Percentiles rank a stretch among this genome's conserved stretches.
Conservation (phyloP, 2,113 vertebrate species). For the Macaca nemestrina region DNA sequence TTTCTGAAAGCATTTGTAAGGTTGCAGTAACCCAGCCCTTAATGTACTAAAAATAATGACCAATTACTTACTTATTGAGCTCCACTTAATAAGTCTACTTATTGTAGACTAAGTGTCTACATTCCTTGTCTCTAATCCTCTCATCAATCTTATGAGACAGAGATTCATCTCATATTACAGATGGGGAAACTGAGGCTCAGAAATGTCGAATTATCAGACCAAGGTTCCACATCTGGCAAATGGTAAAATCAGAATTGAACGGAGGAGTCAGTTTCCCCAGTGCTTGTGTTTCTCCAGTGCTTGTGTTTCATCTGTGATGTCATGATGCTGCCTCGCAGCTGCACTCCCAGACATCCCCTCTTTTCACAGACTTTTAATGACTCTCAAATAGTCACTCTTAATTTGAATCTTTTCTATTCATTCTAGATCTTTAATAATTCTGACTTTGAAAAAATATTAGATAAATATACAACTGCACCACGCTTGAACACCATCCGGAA, state of each 20-base stretch:
- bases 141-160: not conserved
- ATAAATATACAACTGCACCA: not conserved
- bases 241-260: not conserved
- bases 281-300: not conserved
- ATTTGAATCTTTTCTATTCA: not conserved
- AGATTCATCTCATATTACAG: not conserved
- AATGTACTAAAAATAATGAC: not conserved
- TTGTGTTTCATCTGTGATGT: not conserved
- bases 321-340: not conserved
- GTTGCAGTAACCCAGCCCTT: not conserved
- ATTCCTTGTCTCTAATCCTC: not conserved
- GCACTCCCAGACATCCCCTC: not conserved
- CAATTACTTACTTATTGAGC: not conserved
- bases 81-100: not conserved
- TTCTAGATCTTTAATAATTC: not conserved
- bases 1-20: not conserved
- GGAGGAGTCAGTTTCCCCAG: not conserved
- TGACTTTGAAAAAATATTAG: not conserved
- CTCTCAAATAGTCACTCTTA: not conserved
- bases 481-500: not conserved
- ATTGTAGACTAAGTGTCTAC: not conserved
- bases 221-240: not conserved
- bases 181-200: too few relatives aligned
- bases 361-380: not conserved
- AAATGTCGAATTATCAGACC: not conserved